phyloP scores from a whole-genome alignment of 2,888 invertebrate species.

The Orchestes rusci region DNA sequence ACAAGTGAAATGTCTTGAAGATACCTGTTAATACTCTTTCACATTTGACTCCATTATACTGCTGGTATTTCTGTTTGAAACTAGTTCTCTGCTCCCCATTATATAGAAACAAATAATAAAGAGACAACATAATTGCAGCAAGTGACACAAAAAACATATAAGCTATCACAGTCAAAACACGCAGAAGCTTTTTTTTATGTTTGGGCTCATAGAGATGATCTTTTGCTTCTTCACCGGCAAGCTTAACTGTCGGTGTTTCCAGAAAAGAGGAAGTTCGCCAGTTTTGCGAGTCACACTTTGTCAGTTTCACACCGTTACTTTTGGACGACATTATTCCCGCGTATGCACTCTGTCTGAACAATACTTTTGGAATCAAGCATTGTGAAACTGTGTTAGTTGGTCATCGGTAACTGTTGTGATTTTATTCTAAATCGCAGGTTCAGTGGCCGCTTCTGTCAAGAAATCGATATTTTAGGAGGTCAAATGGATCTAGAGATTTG shows the following conservation, averaged over 20 bases:
- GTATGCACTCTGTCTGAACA: not conserved
- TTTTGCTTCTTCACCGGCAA: constrained; percentile 57
- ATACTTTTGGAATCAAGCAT: not conserved
- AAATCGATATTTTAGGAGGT: constrained; percentile 1
- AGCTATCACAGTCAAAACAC: constrained; percentile 86
- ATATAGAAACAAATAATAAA: constrained; percentile 94
- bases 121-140: constrained; percentile 86
- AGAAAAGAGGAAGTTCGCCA: constrained; percentile 30
- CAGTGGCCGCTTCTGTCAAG: constrained; percentile 1
- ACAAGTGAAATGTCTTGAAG: too few relatives aligned
- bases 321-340: constrained; percentile 49
- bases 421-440: not conserved
- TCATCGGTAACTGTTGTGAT: constrained; percentile 7
- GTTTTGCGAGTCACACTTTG: constrained; percentile 32
- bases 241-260: constrained; percentile 54
- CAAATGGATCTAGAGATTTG: not conserved
- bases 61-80: constrained; percentile 19
- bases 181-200: constrained; percentile 79
- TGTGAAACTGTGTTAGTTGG: constrained; percentile 23
- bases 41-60: constrained; percentile 24
- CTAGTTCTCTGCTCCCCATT: constrained; percentile 57
- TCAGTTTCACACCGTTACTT: constrained; percentile 49
- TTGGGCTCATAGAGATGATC: constrained; percentile 74
- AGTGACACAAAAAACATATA: constrained; percentile 92
- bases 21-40: constrained; percentile 33